Evolutionary conservation across 2,113 vertebrate species (phyloP), one percentile per base, ranked within the genome.

Genomic region (Carollia perspicillata): DNA sequence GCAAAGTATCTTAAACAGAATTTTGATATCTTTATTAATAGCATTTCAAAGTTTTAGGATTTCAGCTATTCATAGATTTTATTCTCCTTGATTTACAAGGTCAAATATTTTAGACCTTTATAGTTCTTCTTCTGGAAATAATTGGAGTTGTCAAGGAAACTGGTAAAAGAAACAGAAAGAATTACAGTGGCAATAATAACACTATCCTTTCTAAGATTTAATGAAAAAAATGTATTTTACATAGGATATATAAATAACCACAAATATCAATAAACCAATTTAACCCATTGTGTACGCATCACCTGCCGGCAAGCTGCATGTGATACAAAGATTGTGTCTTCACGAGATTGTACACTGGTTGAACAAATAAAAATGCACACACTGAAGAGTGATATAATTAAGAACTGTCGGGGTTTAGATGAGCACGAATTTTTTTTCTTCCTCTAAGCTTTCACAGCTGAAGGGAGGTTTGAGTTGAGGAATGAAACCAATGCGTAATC

Each of bases 11-110:
- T 97, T 96, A 93, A 95, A 95, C 88, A 93, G 97, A 98, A 97
- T 97, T 96, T 97, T 97, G 94, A 97, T 98, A 93, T 91, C 90
- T 93, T 81, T 97, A 97, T 97, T 97, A 98, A 97, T 97, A 97
- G 96, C 90, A 90, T 96, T 95, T 97, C 93, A 97, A 97, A 97
- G 92, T 94, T 97, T 90, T 68, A 89, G 30, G 37, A 95, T 97
- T 93, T 95, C 44, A 87, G 81, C 89, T 95, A 95, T 86, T 97
- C 89, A 95, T 68, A 96, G 94, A 96, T 84, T 91, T 88, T 95
- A 63, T 77, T 96, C 37, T 85, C 68, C 93, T 89, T 94, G 81
- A 80, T 68, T 94, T 93, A 74, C 84, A 98, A 97, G 92, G 96
- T 97, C 95, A 96, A 87, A 47, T 89, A 81, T 88, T 95, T 92